phyloP scores from a whole-genome alignment of 2,113 vertebrate species.

The Xenus cinereus region DNA sequence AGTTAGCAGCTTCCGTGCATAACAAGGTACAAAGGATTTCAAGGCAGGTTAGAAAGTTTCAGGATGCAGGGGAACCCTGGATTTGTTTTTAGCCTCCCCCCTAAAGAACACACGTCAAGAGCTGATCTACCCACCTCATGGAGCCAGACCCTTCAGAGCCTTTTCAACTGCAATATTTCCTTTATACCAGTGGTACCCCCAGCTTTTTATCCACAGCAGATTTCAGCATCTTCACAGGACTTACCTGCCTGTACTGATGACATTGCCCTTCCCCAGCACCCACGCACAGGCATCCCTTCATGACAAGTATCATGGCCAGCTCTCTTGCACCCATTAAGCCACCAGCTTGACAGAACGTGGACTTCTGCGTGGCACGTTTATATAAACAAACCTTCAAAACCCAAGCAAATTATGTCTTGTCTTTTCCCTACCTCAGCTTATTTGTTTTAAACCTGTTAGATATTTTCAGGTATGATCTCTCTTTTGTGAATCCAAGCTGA shows the following conservation, averaged over 20 bases:
- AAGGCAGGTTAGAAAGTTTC: not conserved
- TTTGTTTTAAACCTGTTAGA: not conserved
- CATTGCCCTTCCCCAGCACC: not conserved
- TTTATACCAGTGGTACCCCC: not conserved
- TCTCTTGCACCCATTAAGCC: not conserved
- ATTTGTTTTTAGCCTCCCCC: not conserved
- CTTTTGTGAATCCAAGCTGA: not conserved
- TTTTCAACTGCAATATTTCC: not conserved
- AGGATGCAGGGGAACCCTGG: not conserved
- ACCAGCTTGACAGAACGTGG: not conserved
- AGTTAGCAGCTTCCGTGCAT: not conserved
- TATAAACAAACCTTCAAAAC: not conserved
- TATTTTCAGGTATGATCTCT: not conserved
- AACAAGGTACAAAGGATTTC: not conserved
- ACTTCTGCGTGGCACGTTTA: not conserved
- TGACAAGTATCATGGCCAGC: rapidly evolving
- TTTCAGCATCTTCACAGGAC: not conserved
- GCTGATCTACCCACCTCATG: not conserved
- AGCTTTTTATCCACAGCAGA: not conserved
- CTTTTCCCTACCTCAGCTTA: not conserved
- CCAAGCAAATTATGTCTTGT: not conserved
- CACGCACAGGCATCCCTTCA: not conserved
- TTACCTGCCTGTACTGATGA: not conserved
- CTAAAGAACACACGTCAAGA: not conserved
- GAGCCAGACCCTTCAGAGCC: not conserved